Percentiles rank a stretch among this genome's conserved stretches.
Evolutionary conservation across 2,113 vertebrate species (phyloP).

Genomic region (Callopanchax toddi): DNA sequence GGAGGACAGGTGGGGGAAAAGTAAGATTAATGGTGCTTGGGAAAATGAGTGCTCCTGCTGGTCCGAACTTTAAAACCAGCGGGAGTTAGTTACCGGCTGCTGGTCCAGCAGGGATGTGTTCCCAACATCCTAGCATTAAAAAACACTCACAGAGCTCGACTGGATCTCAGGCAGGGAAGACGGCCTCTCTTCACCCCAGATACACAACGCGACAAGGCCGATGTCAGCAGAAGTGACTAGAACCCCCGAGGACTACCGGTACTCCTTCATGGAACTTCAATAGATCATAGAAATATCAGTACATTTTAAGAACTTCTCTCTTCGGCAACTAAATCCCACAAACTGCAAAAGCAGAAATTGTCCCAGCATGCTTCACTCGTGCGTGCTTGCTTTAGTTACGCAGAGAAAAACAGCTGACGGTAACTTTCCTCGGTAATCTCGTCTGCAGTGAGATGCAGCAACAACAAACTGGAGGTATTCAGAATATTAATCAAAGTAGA

Average conservation of each 20-base stretch:
- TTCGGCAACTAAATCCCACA: conserved; percentile 42
- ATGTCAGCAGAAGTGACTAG: conserved; percentile 30
- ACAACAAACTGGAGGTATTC: conserved; percentile 3
- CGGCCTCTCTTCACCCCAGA: conserved; percentile 22
- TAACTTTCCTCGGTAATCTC: conserved; percentile 29
- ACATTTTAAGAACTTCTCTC: conserved; percentile 33
- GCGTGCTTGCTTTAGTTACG: no score
- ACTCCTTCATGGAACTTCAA: no score
- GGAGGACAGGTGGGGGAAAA: conserved; percentile 72
- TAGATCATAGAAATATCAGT: conserved; percentile 33
- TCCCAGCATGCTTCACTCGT: no score
- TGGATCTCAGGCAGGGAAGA: conserved; percentile 23
- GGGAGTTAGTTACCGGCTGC: conserved; percentile 69
- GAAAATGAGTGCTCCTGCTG: conserved; percentile 69
- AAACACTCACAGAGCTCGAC: conserved; percentile 39
- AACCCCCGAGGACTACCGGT: conserved; percentile 27
- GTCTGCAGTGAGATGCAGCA: conserved; percentile 5
- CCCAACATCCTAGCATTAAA: conserved; percentile 56
- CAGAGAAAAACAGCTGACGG: no score
- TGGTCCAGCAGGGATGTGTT: conserved; percentile 61
- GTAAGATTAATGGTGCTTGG: conserved; percentile 79
- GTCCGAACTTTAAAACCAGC: conserved; percentile 68
- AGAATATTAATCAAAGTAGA: conserved; percentile 35
- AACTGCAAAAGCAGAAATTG: no score
- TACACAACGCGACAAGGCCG: conserved; percentile 20